Base-by-base conservation (phyloP, 2,888 invertebrate species). In the Hydrotaea diabolus region DNA sequence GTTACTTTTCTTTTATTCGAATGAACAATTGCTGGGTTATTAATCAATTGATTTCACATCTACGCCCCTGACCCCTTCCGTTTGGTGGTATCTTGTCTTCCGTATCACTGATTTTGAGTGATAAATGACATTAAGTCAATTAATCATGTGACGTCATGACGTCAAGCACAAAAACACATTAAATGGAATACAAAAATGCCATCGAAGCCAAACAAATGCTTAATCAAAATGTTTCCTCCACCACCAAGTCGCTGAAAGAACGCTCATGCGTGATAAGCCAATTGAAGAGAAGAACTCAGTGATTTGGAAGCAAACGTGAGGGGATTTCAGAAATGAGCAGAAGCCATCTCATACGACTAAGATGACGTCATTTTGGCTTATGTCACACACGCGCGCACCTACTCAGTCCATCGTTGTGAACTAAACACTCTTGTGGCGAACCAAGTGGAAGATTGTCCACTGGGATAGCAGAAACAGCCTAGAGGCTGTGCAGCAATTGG, bases 81-180 rank as follows among this genome's bases (percentile, higher is more conserved):
- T 39, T 39, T 5, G 39, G n/a, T n/a, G n/a, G 39, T 57, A 23
- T 23, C 21, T 57, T 59, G 26, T 59, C 59, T 59, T 59, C 59
- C 59, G 59, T 26, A 26, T 26, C 59, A 59, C 15, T 59, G 59
- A 59, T 59, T 59, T 59, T 59, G 26, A 26, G 59, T 26, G 23
- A 57, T 59, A 59, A 59, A 23, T 59, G 59, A 26, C 59, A 59
- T 59, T 26, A 59, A 59, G 23, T 59, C 59, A 59, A 59, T 59
- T 59, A 59, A 59, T 59, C 59, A 59, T 26, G 26, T 59, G 59
- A 15, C 26, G 1, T 26, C 13, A 21, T 11, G n/a, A 21, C 21
- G 21, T 17, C 53, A 53, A 55, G 8, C 19, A 57, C 19, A 23
- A 57, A 19, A 23, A n/a, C n/a, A n/a, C n/a, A n/a, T n/a, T n/a